Base-by-base conservation (phyloP, 2,113 vertebrate species). In the Neotoma lepida region DNA sequence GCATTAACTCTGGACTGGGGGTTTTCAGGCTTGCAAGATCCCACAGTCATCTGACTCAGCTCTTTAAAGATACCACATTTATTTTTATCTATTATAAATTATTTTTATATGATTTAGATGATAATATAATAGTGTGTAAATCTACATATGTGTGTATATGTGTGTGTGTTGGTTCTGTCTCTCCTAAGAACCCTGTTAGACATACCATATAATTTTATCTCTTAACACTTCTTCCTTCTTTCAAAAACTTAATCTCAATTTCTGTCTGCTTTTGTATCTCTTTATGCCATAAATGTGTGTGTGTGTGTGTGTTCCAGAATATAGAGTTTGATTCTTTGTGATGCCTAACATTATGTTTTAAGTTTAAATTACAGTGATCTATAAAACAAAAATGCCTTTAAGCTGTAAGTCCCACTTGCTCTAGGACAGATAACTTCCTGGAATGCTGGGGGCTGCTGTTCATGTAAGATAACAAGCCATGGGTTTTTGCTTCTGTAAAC, bases 181-280 rank as follows among this genome's bases (percentile, higher is more conserved):
- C n/a, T 66, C 56, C n/a, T 74, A 54, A 86, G 46, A 74, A 58
- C 30, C 6, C 33, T 56, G 49, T 54, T 24, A 74, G 41, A 89
- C 33, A 78, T 10, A 28, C 4, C 41, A 61, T 61, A 30, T 74
- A 76, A 63, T 17, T 86, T 8, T 61, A 17, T 88, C 10, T 68
- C 41, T 22, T 13, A 70, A 24, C 58, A 17, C 14, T 33, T 28
- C 86, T 87, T 24, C 35, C 1, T 66, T 81, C 64, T 96, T 87
- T 63, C 41, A 91, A 91, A 88, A 70, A 39, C 76, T 77, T 61
- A 91, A 71, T 85, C 9, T 54, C 33, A 63, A 17, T 77, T 91
- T 73, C 28, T 81, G n/a, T 35, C 6, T 81, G 9, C 12, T 64
- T 86, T 74, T 51, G 10, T 6, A 28, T 66, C 15, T 91, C 61